A percentile compares a stretch with the other conserved stretches of the same genome.
Conservation (phyloP, 2,113 vertebrate species). For the Gobio gobio region DNA sequence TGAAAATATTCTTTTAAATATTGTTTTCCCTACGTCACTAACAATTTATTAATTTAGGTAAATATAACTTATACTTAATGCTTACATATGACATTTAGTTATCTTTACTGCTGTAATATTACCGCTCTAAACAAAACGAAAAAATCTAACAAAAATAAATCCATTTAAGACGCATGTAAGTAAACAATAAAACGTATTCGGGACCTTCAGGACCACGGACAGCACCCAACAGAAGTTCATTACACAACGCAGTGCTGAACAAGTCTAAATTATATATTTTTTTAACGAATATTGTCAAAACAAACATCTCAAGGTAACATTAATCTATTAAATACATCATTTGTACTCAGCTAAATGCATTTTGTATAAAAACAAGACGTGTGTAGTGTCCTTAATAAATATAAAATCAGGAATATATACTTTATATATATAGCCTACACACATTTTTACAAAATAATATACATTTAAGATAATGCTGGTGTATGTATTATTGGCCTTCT, state of each 20-base stretch:
- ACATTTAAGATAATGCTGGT: not conserved
- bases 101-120: not conserved
- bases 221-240: conserved; percentile 29
- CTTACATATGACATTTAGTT: no score
- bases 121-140: not conserved
- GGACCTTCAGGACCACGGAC: conserved; percentile 60
- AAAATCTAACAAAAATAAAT: no score
- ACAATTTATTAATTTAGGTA: not conserved
- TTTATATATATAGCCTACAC: no score
- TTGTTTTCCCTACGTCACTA: not conserved
- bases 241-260: not conserved
- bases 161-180: no score
- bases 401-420: not conserved
- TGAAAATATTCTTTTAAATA: no score
- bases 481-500: not conserved
- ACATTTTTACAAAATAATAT: not conserved
- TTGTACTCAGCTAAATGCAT: not conserved
- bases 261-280: not conserved
- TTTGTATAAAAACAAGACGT: not conserved
- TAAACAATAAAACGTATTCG: no score
- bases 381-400: not conserved
- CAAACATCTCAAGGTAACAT: not conserved
- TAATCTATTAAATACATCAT: not conserved
- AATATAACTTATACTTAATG: no score
- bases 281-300: not conserved